Percentiles rank a stretch among this genome's conserved stretches.
phyloP scores from a whole-genome alignment of 2,888 invertebrate genomes.

The Pediacus dermestoides region DNA sequence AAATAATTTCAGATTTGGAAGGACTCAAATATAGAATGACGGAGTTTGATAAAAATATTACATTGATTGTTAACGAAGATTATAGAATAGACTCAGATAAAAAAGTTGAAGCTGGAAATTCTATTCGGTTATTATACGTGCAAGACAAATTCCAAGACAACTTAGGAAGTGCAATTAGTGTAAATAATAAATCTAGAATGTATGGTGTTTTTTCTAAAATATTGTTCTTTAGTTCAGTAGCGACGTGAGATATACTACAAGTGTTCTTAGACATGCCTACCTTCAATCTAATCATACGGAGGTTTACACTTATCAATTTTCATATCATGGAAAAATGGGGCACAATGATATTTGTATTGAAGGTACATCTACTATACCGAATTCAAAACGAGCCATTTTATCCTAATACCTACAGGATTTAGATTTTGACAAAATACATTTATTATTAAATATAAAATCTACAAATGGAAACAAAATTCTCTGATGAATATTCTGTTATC shows the following conservation, averaged over 20 bases:
- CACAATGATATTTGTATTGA: conserved; percentile 1
- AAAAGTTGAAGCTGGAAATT: too few relatives aligned
- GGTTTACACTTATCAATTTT: conserved; percentile 18
- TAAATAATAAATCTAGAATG: too few relatives aligned
- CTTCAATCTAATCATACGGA: conserved; percentile 14
- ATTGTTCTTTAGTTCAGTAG: background rate
- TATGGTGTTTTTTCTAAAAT: background rate
- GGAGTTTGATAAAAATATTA: background rate
- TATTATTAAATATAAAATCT: too few relatives aligned
- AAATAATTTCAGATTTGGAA: background rate
- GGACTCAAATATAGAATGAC: background rate
- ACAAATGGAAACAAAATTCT: too few relatives aligned
- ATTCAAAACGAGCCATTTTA: too few relatives aligned
- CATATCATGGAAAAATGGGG: conserved; percentile 16
- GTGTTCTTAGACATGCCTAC: background rate
- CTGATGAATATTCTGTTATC: too few relatives aligned
- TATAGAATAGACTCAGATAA: background rate
- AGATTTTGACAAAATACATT: too few relatives aligned
- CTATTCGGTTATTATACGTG: too few relatives aligned
- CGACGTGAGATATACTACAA: conserved; percentile 2
- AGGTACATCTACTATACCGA: too few relatives aligned
- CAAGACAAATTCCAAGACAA: background rate
- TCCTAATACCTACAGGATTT: too few relatives aligned
- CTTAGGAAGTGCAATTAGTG: background rate
- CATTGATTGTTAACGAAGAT: conserved; percentile 1